These are phyloP conservation scores for Micronycteris hirsuta DNA, from an alignment of 2,113 vertebrate genomes.

Conservation along the genomic window DNA sequence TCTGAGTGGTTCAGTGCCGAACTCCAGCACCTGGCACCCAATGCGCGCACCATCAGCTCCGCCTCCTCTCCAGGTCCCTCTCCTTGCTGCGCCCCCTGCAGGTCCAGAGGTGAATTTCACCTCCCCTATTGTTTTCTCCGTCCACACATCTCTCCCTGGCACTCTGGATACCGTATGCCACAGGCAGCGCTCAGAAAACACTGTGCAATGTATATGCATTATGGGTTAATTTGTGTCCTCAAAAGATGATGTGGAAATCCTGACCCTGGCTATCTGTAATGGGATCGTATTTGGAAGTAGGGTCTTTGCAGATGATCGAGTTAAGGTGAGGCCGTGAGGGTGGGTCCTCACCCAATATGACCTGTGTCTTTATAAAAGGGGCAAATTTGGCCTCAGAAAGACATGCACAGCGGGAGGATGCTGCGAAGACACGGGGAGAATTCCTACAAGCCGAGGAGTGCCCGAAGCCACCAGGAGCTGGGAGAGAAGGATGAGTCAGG, in stretches of 20 bases:
- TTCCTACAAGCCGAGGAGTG: too few relatives aligned
- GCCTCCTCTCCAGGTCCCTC: background rate
- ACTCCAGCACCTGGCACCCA: background rate
- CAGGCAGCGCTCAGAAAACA: background rate
- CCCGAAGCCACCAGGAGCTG: background rate
- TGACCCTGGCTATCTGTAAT: background rate
- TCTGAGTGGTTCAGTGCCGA: rapidly evolving
- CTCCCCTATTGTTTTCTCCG: background rate
- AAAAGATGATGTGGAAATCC: background rate
- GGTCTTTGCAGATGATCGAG: background rate
- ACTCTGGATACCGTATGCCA: background rate
- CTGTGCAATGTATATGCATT: background rate
- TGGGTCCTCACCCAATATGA: rapidly evolving
- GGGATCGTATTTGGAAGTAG: background rate
- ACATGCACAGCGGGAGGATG: rapidly evolving
- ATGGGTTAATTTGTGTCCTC: background rate
- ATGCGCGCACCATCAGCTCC: rapidly evolving
- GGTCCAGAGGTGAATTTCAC: background rate
- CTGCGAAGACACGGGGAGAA: background rate
- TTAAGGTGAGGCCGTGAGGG: background rate
- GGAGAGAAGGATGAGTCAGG: background rate
- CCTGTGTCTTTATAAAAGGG: background rate
- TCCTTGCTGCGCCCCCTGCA: background rate
- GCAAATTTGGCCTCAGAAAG: background rate
- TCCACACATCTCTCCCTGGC: background rate